Base-by-base conservation (phyloP, 2,888 invertebrate genomes). In the Agrochola macilenta region DNA sequence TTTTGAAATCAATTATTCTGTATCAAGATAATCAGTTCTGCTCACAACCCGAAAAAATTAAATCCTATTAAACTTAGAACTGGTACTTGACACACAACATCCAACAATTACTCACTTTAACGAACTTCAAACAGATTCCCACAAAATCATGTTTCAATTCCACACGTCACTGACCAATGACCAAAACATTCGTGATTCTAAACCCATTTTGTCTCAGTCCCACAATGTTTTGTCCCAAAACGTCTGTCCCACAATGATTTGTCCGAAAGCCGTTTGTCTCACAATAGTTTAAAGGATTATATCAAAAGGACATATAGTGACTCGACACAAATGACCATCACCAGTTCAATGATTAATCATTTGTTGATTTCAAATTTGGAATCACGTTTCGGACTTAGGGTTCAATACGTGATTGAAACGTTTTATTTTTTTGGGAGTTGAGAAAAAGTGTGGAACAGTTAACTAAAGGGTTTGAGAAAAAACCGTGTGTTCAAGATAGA, bases 331-430 rank as follows among this genome's bases (percentile, higher is more conserved):
- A 90, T 88, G 83, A 76, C 88, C 85, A 80, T 90, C 87, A 88
- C 89, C 87, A 88, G 88, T 81, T 81, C 87, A 91, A 87, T 92
- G 93, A 94, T 93, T 93, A 93, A 94, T 93, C 89, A 92, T 91
- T 91, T 89, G 90, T 88, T 87, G 86, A 88, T 88, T 91, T 87
- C 88, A 85, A 88, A 90, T 89, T 91, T 88, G 84, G 84, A 88
- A 90, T 90, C 89, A 87, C 81, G 87, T 85, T 87, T 80, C 61
- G 61, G 71, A 76, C 63, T 84, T 75, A 58, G 82, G 83, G 83
- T 84, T 82, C 73, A 77, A 75, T 71, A 71, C 70, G 69, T 81
- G 83, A 87, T 88, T 86, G 82, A 86, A 86, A 83, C 83, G 84
- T 90, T 81, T 57, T 30, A 76, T 76, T 76, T 84, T 87, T 85